Conservation (phyloP, 2,113 vertebrate species). For the Cheirogaleus medius region DNA sequence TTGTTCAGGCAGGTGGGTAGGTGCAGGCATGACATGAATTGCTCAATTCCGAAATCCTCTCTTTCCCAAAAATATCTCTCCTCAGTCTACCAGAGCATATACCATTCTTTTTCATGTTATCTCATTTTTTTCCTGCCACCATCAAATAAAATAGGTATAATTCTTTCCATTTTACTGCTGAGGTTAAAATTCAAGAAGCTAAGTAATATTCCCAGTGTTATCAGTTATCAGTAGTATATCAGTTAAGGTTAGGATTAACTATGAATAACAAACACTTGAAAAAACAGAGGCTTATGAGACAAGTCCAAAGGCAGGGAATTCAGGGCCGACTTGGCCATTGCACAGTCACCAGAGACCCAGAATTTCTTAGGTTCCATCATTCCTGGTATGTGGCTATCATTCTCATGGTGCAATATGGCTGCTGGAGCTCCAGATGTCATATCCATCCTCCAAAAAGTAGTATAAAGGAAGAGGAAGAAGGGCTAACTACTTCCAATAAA, state of each 20-base stretch:
- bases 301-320: background rate
- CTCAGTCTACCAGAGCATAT: background rate
- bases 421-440: background rate
- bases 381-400: background rate
- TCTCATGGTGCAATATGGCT: background rate
- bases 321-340: background rate
- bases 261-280: background rate
- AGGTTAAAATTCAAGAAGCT: background rate
- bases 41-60: background rate
- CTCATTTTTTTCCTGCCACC: background rate
- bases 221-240: background rate
- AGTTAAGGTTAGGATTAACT: background rate
- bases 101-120: background rate
- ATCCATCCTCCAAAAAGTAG: background rate
- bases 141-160: background rate
- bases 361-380: background rate
- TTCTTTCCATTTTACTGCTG: background rate
- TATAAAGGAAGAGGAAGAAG: background rate
- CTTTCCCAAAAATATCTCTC: background rate
- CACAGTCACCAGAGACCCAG: background rate
- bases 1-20: background rate
- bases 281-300: background rate
- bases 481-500: background rate
- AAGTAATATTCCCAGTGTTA: background rate
- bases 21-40: background rate